These are phyloP conservation scores for Peucedramus taeniatus DNA, from an alignment of 2,113 vertebrate species.

Conservation along the genomic window DNA sequence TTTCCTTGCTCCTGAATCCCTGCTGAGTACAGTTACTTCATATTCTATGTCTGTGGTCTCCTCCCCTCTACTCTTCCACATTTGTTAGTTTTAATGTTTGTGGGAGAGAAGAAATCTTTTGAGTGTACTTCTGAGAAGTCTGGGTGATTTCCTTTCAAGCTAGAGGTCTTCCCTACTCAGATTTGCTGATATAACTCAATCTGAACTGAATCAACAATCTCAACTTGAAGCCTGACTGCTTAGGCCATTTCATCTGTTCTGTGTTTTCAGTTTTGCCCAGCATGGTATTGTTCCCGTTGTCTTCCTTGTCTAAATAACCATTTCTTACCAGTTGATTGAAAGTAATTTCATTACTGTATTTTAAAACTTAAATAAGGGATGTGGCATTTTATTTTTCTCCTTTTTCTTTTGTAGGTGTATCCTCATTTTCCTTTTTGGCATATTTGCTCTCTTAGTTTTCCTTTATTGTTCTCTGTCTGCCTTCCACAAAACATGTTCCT, in stretches of 20 bases:
- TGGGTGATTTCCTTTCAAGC: not conserved
- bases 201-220: not conserved
- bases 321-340: not conserved
- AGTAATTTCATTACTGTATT: not conserved
- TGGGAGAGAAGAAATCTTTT: not conserved
- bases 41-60: not conserved
- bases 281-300: not conserved
- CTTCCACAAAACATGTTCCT: not conserved
- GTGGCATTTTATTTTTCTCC: not conserved
- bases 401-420: not conserved
- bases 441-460: not conserved
- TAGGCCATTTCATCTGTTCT: not conserved
- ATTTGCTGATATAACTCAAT: not conserved
- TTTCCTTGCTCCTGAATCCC: not conserved
- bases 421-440: not conserved
- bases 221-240: not conserved
- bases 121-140: not conserved
- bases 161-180: not conserved
- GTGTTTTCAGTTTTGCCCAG: not conserved
- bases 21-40: not conserved
- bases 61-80: not conserved
- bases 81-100: conserved; percentile 5
- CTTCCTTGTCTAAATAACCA: not conserved
- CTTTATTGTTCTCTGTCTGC: not conserved
- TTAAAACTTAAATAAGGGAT: not conserved